These are phyloP conservation scores for Ceuthmochares aereus DNA, from an alignment of 2,113 vertebrate genomes.

Conservation along the genomic window DNA sequence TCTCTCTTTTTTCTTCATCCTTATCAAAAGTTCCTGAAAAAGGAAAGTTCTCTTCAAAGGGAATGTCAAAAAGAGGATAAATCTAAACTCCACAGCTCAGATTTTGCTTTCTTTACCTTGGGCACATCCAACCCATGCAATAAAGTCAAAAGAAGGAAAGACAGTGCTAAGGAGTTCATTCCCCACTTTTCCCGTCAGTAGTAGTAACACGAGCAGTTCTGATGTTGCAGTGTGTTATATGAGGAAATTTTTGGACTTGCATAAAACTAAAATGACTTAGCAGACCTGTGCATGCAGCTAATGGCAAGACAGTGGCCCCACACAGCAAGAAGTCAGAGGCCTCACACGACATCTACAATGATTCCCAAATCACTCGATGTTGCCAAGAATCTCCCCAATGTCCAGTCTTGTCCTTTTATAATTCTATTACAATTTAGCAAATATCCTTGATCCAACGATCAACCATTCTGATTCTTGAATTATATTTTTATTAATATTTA, in stretches of 20 bases:
- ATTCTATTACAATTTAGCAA: background rate
- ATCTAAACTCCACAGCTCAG: background rate
- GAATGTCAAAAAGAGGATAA: background rate
- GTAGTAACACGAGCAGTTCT: background rate
- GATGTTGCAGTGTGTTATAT: background rate
- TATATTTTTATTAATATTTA: constrained; percentile 4
- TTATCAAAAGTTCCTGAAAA: background rate
- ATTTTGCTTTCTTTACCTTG: background rate
- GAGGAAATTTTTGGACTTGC: background rate
- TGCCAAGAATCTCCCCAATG: background rate
- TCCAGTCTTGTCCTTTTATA: background rate
- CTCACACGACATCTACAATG: background rate
- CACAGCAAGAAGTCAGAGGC: accelerated
- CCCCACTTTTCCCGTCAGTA: background rate
- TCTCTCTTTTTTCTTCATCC: background rate
- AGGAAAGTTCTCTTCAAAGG: background rate
- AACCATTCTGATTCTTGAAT: background rate
- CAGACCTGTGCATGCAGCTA: background rate
- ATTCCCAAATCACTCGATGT: background rate
- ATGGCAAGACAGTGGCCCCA: background rate
- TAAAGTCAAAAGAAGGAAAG: background rate
- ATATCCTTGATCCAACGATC: background rate
- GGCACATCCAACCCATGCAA: background rate
- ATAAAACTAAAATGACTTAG: background rate
- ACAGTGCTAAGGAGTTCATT: background rate